phyloP scores from a whole-genome alignment of 2,113 vertebrate genomes.

The Acanthisitta chloris region DNA sequence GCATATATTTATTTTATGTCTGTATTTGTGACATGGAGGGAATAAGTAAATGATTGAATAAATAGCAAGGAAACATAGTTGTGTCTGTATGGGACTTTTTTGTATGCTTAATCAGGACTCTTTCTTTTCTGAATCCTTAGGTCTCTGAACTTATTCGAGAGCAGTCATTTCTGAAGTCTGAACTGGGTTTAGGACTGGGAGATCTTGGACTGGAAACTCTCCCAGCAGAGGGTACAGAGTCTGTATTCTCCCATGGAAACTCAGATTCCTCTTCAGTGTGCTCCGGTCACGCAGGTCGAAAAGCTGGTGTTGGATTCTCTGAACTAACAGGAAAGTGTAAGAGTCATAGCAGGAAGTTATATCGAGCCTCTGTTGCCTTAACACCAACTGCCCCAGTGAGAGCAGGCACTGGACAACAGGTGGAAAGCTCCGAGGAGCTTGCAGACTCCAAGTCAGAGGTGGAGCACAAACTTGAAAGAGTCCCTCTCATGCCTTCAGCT shows the following conservation, averaged over 20 bases:
- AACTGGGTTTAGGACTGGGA: slow-evolving; percentile 80
- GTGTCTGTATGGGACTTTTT: background rate
- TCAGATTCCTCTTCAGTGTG: slow-evolving; percentile 82
- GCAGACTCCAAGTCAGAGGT: slow-evolving; percentile 16
- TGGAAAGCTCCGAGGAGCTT: slow-evolving; percentile 63
- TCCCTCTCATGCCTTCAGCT: background rate
- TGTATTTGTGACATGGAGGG: slow-evolving; percentile 10
- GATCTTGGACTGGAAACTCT: slow-evolving; percentile 72
- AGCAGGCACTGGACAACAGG: slow-evolving; percentile 55
- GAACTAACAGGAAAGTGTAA: slow-evolving; percentile 50
- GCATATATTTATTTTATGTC: slow-evolving; percentile 19
- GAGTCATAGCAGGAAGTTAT: slow-evolving; percentile 74
- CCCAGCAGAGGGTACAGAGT: slow-evolving; percentile 75
- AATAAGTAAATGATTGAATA: slow-evolving; percentile 42
- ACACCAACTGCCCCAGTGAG: slow-evolving; percentile 81
- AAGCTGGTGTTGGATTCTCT: slow-evolving; percentile 42
- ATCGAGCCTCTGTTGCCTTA: slow-evolving; percentile 85
- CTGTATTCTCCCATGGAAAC: slow-evolving; percentile 72
- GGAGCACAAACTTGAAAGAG: slow-evolving; percentile 55
- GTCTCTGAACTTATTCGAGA: slow-evolving; percentile 90
- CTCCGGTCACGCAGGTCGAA: slow-evolving; percentile 72
- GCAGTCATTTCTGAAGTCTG: slow-evolving; percentile 88
- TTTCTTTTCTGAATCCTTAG: slow-evolving; percentile 70
- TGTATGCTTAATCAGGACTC: background rate
- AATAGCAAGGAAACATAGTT: background rate